phyloP scores from a whole-genome alignment of 1,140 invertebrate species.

The Drosophila sechellia region DNA sequence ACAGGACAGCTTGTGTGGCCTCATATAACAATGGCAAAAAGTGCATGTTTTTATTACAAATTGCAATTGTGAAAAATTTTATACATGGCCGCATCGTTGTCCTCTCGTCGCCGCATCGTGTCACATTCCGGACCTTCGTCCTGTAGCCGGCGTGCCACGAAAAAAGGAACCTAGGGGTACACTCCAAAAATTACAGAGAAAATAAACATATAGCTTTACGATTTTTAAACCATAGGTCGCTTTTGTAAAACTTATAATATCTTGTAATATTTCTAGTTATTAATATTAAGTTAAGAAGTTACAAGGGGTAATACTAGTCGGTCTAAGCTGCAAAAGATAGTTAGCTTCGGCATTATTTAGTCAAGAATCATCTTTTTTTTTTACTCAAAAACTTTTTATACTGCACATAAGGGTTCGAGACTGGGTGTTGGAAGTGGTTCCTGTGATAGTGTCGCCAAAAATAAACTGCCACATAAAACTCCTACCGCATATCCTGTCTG shows the following conservation, averaged over 20 bases:
- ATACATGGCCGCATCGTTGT: constrained; percentile 72
- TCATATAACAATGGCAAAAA: constrained; percentile 78
- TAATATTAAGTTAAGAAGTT: no score
- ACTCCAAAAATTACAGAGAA: background rate
- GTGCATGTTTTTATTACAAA: constrained; percentile 83
- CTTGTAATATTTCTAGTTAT: no score
- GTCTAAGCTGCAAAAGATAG: no score
- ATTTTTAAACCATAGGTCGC: background rate
- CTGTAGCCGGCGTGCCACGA: constrained; percentile 45
- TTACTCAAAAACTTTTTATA: background rate
- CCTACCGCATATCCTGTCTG: constrained; percentile 68
- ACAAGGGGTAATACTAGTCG: no score
- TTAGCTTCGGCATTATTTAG: no score
- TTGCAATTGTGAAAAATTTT: constrained; percentile 83
- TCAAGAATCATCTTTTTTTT: no score
- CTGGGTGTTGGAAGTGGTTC: constrained; percentile 33
- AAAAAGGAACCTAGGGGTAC: constrained; percentile 16
- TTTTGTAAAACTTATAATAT: no score
- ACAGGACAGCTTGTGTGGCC: constrained; percentile 33
- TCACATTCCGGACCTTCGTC: constrained; percentile 65
- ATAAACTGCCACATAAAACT: constrained; percentile 81
- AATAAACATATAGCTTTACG: background rate
- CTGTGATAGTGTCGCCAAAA: constrained; percentile 76
- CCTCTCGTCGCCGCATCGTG: constrained; percentile 57
- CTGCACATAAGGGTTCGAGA: constrained; percentile 8